phyloP scores from a whole-genome alignment of 2,797 vertebrate species.

The Myotis planiceps region DNA sequence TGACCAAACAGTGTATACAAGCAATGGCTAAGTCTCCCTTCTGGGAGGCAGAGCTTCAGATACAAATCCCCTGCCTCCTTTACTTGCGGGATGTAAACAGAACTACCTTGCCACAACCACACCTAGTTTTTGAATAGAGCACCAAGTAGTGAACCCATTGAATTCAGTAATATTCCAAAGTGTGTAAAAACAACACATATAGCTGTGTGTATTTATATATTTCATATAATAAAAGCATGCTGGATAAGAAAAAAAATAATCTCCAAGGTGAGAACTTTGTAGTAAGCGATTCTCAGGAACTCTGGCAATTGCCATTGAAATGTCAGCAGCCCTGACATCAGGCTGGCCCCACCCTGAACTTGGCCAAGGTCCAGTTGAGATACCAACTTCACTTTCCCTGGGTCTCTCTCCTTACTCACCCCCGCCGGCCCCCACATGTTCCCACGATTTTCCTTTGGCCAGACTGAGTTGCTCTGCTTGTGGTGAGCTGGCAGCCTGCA shows the following conservation, averaged over 20 bases:
- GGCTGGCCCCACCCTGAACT: not conserved
- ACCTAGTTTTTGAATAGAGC: not conserved
- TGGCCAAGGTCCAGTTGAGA: too few species aligned
- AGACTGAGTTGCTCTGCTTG: not conserved
- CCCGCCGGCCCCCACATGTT: accelerated
- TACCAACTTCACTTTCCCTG: accelerated
- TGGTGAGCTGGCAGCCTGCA: not conserved
- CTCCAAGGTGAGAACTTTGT: not conserved
- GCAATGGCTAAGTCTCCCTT: not conserved
- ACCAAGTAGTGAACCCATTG: not conserved
- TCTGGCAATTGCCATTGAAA: not conserved
- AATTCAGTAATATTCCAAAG: not conserved
- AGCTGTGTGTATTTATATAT: not conserved
- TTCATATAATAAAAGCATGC: not conserved
- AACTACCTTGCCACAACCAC: not conserved
- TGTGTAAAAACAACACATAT: not conserved
- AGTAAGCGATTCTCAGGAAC: not conserved
- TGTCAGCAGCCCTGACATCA: not conserved
- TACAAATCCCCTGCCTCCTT: not conserved
- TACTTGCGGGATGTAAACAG: not conserved
- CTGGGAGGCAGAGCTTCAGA: not conserved
- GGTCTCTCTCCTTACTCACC: not conserved
- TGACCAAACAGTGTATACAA: not conserved
- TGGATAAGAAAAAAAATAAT: not conserved
- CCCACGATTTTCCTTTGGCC: not conserved